Percentiles rank a stretch among this genome's conserved stretches.
These are phyloP conservation scores for Eucidaris tribuloides DNA, from an alignment of 35 echinoderm and acorn worm species.

Conservation along the genomic window DNA sequence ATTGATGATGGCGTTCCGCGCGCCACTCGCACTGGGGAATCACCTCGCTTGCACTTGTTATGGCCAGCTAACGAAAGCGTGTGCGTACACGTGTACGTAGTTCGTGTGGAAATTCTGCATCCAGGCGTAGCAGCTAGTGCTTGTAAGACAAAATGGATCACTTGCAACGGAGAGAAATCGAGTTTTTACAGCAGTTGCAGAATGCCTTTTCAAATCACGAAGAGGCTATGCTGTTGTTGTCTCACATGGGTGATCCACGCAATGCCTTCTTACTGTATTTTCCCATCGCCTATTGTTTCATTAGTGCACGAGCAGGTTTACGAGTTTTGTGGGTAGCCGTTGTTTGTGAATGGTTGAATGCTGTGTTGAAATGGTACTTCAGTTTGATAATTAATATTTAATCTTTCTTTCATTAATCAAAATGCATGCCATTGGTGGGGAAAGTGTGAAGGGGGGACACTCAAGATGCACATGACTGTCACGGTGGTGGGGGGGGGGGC, in stretches of 20 bases:
- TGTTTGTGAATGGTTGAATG: conserved; percentile 92
- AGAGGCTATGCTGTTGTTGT: conserved; percentile 53
- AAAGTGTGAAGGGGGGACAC: no score
- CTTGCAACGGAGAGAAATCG: conserved; percentile 55
- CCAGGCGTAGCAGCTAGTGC: background rate
- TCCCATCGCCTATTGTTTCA: conserved; percentile 76
- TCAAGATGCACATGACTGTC: no score
- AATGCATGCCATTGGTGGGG: no score
- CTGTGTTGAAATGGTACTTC: conserved; percentile 72
- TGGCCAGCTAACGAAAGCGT: background rate
- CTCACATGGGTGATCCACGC: conserved; percentile 68
- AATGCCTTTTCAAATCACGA: conserved; percentile 33
- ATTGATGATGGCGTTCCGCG: no score
- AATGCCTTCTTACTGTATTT: conserved; percentile 86
- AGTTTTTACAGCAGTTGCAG: conserved; percentile 48
- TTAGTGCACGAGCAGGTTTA: conserved; percentile 43
- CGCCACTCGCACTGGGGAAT: background rate
- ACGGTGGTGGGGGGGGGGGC: no score
- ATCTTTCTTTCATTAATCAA: background rate
- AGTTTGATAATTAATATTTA: background rate
- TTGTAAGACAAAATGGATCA: conserved; percentile 55
- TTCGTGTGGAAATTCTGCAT: background rate
- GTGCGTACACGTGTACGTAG: background rate
- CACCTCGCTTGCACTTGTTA: background rate
- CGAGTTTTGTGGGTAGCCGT: conserved; percentile 89